Evolutionary conservation across 2,113 vertebrate species (phyloP), one percentile per base, ranked within the genome.

Genomic region (Sitta europaea): DNA sequence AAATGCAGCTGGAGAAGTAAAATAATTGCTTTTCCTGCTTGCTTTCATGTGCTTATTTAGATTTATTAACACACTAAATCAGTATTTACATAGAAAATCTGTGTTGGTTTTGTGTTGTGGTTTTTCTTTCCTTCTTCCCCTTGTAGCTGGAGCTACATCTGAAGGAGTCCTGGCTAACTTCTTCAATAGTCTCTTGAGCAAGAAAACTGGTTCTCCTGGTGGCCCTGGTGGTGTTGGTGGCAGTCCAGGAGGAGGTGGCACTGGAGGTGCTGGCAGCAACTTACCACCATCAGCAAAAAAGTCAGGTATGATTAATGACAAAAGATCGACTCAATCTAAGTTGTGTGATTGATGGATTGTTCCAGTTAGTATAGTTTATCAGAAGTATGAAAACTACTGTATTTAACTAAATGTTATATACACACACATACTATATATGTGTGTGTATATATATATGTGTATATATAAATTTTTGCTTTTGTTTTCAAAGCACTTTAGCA

Each of bases 111-210:
- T 75, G 31, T 78, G 57, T 35, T 73, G 55, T 68, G 38, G 1
- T 24, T 57, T 53, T 36, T 47, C 48, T 72, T 23, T 62, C 50
- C 7, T 80, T 62, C 22, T 22, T 72, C 8, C 24, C 33, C 14
- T 50, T 95, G 42, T 93, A 99, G 98, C 98, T 97, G 99, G 99
- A 98, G 99, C 99, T 95, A 99, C 99, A 83, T 99, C 99, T 54
- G 99, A 99, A 98, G 99, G 99, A 16, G 99, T 99, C 75, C 97
- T 99, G 96, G 99, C 99, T 74, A 99, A 99, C 95, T 99, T 99
- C 98, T 99, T 99, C 96, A 99, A 99, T 95, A 99, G 99, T 92
- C 98, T 99, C 91, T 96, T 99, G 97, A 99, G 98, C 95, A 99
- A 99, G 97, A 99, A 99, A 98, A 99, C 99, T 12, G 99, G 99